Percentiles rank a stretch among this genome's conserved stretches.
Evolutionary conservation across 2,888 invertebrate species (phyloP).

Genomic region (Metacarcinus magister): DNA sequence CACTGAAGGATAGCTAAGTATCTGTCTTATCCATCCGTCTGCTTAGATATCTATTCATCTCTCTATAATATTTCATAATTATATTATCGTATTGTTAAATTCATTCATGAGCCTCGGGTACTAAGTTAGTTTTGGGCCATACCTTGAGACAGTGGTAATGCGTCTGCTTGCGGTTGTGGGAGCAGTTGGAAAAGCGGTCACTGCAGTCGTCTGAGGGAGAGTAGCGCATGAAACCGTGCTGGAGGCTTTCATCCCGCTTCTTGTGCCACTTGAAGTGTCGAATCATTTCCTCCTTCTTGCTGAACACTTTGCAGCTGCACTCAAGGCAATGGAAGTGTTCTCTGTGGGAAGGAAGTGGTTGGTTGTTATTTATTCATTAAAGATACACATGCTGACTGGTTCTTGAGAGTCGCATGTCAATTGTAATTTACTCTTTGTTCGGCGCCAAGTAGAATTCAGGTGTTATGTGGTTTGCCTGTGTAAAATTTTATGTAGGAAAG

Average conservation of each 20-base stretch:
- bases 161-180: slow-evolving; percentile 96
- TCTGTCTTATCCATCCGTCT: background rate
- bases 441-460: too few species aligned
- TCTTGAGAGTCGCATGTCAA: too few species aligned
- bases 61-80: background rate
- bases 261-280: slow-evolving; percentile 99
- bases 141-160: slow-evolving; percentile 98
- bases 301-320: slow-evolving; percentile 93
- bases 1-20: background rate
- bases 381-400: background rate
- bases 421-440: too few species aligned
- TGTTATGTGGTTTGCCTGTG: background rate
- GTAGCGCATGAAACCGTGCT: slow-evolving; percentile 97
- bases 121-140: background rate
- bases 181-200: slow-evolving; percentile 89
- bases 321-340: slow-evolving; percentile 97
- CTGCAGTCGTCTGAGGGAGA: slow-evolving; percentile 98
- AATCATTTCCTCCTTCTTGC: slow-evolving; percentile 99
- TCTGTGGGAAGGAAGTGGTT: slow-evolving; percentile 85
- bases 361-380: background rate
- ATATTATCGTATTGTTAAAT: background rate
- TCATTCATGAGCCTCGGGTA: background rate
- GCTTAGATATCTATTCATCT: background rate
- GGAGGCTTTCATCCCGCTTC: slow-evolving; percentile 97
- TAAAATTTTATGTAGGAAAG: background rate